Base-by-base conservation (phyloP, 2,888 invertebrate genomes). In the Ethmia dodecea region DNA sequence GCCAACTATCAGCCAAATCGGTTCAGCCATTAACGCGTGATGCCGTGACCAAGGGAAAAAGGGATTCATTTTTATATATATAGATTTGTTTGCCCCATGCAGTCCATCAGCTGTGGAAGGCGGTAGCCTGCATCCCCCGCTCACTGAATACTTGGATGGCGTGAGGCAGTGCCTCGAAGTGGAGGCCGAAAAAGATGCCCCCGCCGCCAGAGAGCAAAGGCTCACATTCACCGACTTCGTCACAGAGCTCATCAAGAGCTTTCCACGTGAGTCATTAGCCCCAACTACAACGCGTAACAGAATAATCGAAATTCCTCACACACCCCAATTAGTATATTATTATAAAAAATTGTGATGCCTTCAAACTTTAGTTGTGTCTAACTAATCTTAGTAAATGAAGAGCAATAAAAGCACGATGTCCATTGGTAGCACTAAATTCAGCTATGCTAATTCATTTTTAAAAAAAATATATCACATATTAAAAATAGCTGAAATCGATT, bases 91-190 rank as follows among this genome's bases (percentile, higher is more conserved):
- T 9, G n/a, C 22, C n/a, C n/a, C 39, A 41, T 55, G 14, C 61
- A 96, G 95, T 60, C 88, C 93, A 1, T 94, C 93, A 52, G 93
- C 96, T 1, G 66, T 97, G 49, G 97, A 98, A 60, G 92, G 93
- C 0, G 95, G 95, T 49, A 91, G 93, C 0, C 84, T 98, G 31
- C 95, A 95, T 75, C 91, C 94, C 1, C 91, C 94, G 1, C 92
- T 99, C 59, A 92, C 96, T 3, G 99, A 99, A 64, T 98, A 98
- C 65, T 92, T 99, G 55, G 98, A 99, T 54, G 97, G 98, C 0
- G 96, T 95, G 10, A 89, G 98, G 16, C 89, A 93, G 33, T 97
- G 95, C 69, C 87, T 99, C 32, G 97, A 98, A 70, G 92, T 92
- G 45, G 99, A 99, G 70, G 93, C 94, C 3, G 99, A 99, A 60